Evolutionary conservation across 2,888 invertebrate species (phyloP).

Genomic region (Caenorhabditis sp.): DNA sequence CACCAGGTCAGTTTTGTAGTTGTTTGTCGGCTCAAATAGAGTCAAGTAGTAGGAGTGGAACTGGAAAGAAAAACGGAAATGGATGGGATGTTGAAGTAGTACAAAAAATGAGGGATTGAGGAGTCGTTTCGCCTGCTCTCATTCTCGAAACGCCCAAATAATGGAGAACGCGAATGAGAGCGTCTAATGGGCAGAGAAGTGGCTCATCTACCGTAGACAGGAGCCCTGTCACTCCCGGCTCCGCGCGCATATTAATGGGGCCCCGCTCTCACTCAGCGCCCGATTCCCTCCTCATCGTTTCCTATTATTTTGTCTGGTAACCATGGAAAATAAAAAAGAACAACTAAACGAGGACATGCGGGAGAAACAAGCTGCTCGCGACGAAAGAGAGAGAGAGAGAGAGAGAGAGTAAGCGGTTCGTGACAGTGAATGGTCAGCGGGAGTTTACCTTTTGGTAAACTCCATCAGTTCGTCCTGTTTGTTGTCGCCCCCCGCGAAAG

Average conservation of each 20-base stretch:
- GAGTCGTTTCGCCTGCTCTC: no score
- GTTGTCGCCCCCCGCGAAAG: background rate
- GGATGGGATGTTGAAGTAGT: background rate
- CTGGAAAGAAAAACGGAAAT: background rate
- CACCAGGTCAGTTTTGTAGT: no score
- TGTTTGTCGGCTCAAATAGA: background rate
- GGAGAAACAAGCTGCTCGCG: background rate
- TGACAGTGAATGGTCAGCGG: constrained; percentile 36
- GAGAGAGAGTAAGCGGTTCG: constrained; percentile 16
- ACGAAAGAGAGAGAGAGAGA: background rate
- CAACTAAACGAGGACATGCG: constrained; percentile 2
- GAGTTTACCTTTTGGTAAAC: constrained; percentile 51
- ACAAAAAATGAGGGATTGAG: background rate
- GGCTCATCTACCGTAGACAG: constrained; percentile 29
- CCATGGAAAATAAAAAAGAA: constrained; percentile 26
- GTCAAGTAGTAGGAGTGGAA: background rate
- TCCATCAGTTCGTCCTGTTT: constrained; percentile 20
- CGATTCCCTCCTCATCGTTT: background rate
- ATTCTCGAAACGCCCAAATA: background rate
- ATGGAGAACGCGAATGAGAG: background rate
- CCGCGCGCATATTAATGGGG: constrained; percentile 37
- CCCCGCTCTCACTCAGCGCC: background rate
- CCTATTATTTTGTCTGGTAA: constrained; percentile 30
- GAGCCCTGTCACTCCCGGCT: constrained; percentile 14
- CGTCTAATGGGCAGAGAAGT: constrained; percentile 3